These are phyloP conservation scores for Deilephila elpenor DNA, from an alignment of 2,888 invertebrate genomes.

Conservation along the genomic window DNA sequence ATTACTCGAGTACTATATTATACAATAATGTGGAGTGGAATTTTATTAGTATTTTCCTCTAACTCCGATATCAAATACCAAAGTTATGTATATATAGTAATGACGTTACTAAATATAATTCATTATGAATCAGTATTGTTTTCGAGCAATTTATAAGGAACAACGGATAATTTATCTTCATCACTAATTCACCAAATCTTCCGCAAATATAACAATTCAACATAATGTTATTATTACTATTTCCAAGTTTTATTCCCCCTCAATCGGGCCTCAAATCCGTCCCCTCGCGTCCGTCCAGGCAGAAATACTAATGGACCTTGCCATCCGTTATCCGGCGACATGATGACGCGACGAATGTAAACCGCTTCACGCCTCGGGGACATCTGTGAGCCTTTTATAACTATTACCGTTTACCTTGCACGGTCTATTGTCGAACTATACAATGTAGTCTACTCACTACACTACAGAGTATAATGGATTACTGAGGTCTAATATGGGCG, in stretches of 20 bases:
- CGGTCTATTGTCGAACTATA: neutral
- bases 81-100: no score
- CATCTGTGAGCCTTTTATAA: conserved; percentile 6
- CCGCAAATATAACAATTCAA: no score
- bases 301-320: conserved; percentile 26
- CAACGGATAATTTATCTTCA: no score
- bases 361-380: neutral
- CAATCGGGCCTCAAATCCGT: neutral
- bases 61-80: no score
- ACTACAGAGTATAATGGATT: neutral
- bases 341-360: conserved; percentile 24
- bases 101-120: no score
- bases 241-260: neutral
- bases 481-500: no score
- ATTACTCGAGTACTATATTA: no score
- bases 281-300: neutral
- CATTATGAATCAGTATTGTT: no score
- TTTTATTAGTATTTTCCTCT: no score
- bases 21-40: no score
- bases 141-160: no score
- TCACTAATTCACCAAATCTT: no score
- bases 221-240: neutral
- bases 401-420: neutral
- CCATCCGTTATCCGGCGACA: conserved; percentile 22
- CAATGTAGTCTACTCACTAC: neutral